phyloP scores from a whole-genome alignment of 1,140 invertebrate species.

The Probaryconus sp. region DNA sequence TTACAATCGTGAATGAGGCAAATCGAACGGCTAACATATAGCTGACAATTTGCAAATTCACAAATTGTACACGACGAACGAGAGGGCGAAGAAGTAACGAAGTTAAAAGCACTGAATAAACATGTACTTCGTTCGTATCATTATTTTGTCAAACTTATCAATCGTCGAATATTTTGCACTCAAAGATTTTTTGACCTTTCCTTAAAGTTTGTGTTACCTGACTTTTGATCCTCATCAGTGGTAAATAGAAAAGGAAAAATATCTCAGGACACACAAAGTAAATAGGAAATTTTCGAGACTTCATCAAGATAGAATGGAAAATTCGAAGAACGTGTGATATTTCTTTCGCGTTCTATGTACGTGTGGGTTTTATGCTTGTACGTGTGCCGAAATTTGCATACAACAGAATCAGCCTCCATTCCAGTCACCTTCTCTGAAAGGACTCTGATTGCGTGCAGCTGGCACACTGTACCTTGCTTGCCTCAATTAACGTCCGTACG shows the following conservation, averaged over 20 bases:
- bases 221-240: no score
- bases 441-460: constrained; percentile 66
- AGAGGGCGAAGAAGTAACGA: no score
- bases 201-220: no score
- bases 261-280: no score
- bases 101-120: no score
- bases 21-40: constrained; percentile 14
- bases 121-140: no score
- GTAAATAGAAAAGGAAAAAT: no score
- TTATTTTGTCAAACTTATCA: no score
- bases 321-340: constrained; percentile 20
- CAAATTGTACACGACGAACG: constrained; percentile 32
- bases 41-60: constrained; percentile 25
- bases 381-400: constrained; percentile 65
- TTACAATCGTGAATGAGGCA: constrained; percentile 31
- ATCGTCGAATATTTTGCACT: no score
- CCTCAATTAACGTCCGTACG: constrained; percentile 52
- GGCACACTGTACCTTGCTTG: constrained; percentile 43
- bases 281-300: constrained; percentile 28
- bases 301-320: constrained; percentile 39
- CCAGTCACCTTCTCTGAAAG: constrained; percentile 64
- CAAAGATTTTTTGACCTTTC: no score
- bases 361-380: constrained; percentile 12
- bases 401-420: constrained; percentile 64
- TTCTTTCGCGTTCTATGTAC: constrained; percentile 27